Evolutionary conservation across 2,113 vertebrate genomes (phyloP).

Genomic region (Chloropsis hardwickii): DNA sequence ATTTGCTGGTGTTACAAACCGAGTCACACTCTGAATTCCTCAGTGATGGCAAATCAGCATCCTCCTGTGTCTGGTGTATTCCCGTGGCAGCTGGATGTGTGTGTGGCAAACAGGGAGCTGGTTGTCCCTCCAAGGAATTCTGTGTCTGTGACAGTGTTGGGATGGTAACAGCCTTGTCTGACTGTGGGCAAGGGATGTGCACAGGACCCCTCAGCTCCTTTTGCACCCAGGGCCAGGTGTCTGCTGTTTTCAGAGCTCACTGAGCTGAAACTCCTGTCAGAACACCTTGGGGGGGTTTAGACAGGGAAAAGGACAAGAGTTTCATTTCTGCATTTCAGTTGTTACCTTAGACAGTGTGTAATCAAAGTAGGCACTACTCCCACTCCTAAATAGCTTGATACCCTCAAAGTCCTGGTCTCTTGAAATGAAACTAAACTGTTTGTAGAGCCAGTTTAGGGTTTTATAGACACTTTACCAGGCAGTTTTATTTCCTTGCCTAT

Average conservation of each 20-base stretch:
- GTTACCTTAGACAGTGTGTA: neutral
- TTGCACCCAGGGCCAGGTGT: neutral
- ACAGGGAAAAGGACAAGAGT: neutral
- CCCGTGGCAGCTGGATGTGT: neutral
- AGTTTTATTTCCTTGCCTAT: constrained; percentile 16
- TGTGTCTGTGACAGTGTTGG: neutral
- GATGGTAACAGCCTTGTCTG: neutral
- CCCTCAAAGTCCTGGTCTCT: constrained; percentile 18
- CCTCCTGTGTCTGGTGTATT: neutral
- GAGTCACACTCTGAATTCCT: neutral
- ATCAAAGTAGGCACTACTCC: neutral
- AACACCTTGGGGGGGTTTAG: neutral
- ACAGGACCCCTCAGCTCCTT: neutral
- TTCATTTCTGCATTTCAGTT: constrained; percentile 47
- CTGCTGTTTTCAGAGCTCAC: neutral
- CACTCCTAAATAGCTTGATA: neutral
- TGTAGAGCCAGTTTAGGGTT: constrained; percentile 45
- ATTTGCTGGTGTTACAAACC: neutral
- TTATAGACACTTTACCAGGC: constrained; percentile 33
- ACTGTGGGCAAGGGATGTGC: neutral
- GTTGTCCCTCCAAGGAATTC: constrained; percentile 14
- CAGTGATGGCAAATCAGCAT: neutral
- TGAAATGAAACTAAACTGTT: constrained; percentile 45
- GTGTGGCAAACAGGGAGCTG: neutral
- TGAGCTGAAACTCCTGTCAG: constrained; percentile 9